phyloP scores from a whole-genome alignment of 2,888 invertebrate species.

The Plusia festucae region DNA sequence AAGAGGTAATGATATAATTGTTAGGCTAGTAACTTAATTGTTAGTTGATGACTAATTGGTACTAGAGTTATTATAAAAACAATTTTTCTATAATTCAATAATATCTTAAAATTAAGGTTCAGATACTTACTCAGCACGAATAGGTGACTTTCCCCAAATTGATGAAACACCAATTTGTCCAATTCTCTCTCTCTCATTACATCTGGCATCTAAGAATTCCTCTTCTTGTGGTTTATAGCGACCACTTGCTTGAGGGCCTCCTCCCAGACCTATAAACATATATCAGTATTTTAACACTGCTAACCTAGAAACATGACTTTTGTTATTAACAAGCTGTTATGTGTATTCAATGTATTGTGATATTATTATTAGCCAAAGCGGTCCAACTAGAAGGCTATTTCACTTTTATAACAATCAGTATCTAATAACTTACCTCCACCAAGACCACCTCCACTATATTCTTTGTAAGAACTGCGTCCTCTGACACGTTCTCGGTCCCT shows the following conservation, averaged over 20 bases:
- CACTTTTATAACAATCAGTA: too few relatives aligned
- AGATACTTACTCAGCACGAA: conserved; percentile 90
- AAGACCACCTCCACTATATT: conserved; percentile 72
- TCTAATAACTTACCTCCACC: conserved; percentile 70
- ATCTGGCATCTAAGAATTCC: conserved; percentile 92
- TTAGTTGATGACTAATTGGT: too few relatives aligned
- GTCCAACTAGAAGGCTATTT: too few relatives aligned
- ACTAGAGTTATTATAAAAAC: too few relatives aligned
- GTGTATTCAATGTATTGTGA: not conserved
- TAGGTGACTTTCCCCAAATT: conserved; percentile 94
- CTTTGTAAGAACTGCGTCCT: conserved; percentile 65
- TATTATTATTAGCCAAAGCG: not conserved
- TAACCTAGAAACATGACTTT: too few relatives aligned
- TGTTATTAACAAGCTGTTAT: not conserved
- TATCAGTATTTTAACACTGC: not conserved
- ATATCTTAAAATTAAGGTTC: too few relatives aligned
- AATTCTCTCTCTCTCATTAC: conserved; percentile 93
- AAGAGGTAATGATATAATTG: too few relatives aligned
- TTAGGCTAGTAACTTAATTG: too few relatives aligned
- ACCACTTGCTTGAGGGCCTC: conserved; percentile 58
- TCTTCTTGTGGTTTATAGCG: conserved; percentile 88
- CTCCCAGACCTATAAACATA: conserved; percentile 67
- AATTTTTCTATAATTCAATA: too few relatives aligned
- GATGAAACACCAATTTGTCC: conserved; percentile 91
- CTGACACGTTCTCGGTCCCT: conserved; percentile 59